A percentile compares a stretch with the other conserved stretches of the same genome.
These are phyloP conservation scores for Lottia scabra DNA, from an alignment of 2,888 invertebrate species.

Conservation along the genomic window DNA sequence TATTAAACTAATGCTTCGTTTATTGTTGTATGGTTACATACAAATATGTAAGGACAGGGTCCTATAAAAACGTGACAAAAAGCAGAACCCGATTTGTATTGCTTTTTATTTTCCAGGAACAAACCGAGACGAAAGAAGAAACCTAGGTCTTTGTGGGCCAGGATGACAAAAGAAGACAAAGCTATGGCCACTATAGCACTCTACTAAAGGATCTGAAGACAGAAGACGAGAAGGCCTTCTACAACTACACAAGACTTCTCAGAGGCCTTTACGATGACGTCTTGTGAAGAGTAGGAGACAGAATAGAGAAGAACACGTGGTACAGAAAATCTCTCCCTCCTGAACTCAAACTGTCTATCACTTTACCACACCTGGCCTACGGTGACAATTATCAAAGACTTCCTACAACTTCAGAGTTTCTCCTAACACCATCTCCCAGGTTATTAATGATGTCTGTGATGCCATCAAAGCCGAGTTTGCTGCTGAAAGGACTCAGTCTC, in stretches of 20 bases:
- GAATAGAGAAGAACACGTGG: too few relatives aligned
- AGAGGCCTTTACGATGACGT: too few relatives aligned
- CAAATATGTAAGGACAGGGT: too few relatives aligned
- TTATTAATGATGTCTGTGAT: constrained; percentile 35
- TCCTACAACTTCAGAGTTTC: constrained; percentile 31
- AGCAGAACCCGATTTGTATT: too few relatives aligned
- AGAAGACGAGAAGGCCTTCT: constrained; percentile 16
- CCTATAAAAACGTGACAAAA: too few relatives aligned
- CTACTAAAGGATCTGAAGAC: constrained; percentile 9
- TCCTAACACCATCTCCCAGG: constrained; percentile 34
- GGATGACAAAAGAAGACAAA: constrained; percentile 12
- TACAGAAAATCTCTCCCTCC: constrained; percentile 27
- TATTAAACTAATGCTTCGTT: too few relatives aligned
- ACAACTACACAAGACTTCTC: constrained; percentile 16
- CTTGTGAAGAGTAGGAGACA: constrained; percentile 20
- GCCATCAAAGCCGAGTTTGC: constrained; percentile 32
- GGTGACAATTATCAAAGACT: constrained; percentile 34
- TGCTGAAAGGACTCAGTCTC: constrained; percentile 25
- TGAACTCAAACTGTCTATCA: constrained; percentile 26
- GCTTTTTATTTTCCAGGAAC: too few relatives aligned
- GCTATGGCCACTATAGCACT: constrained; percentile 16
- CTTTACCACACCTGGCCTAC: constrained; percentile 34
- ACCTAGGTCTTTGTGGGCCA: too few relatives aligned
- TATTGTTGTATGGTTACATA: too few relatives aligned
- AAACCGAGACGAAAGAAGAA: too few relatives aligned